Evolutionary conservation across 2,888 invertebrate species (phyloP), one percentile per base, ranked within the genome.

Genomic region (Antheraea yamamai): DNA sequence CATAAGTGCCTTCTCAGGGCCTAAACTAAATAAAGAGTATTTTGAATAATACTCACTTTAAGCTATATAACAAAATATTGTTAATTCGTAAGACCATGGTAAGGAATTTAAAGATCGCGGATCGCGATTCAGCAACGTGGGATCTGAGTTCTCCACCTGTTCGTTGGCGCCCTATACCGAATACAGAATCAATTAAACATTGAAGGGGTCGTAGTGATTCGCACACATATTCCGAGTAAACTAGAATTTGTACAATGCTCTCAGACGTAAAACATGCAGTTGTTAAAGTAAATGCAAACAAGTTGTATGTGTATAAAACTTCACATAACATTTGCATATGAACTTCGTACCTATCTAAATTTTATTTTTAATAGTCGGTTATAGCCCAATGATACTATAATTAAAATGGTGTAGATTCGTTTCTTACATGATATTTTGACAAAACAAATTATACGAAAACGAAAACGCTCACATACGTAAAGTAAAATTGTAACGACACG

Each of bases 131-230:
- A 80, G 81, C 79, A 85, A 81, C 83, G 84, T 84, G 85, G 83
- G 85, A 83, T 81, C 84, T 78, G 75, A 79, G 75, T 73, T 75
- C 80, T 82, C 79, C 88, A 88, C 88, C 88, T 88, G 88, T 87
- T 82, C 82, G 78, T 78, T 72, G 39, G 58, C 47, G 61, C 87
- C 87, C 87, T 84, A 83, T 85, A 84, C 81, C 83, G 79, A 81
- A 75, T 76, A 78, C 75, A 79, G 79, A 80, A 80, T 81, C 81
- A 76, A 79, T 80, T 76, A 73, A 79, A 76, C 51, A 76, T 73
- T 75, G 73, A 72, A 76, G 64, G 73, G 76, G 76, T 76, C 74
- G 77, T 77, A 79, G 77, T 77, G 78, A 73, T 77, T 76, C 79
- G 81, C 79, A 81, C 78, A 80, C 78, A 72, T 78, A 79, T 82